Base-by-base conservation (phyloP, 2,888 invertebrate genomes). In the Onchidella celtica region DNA sequence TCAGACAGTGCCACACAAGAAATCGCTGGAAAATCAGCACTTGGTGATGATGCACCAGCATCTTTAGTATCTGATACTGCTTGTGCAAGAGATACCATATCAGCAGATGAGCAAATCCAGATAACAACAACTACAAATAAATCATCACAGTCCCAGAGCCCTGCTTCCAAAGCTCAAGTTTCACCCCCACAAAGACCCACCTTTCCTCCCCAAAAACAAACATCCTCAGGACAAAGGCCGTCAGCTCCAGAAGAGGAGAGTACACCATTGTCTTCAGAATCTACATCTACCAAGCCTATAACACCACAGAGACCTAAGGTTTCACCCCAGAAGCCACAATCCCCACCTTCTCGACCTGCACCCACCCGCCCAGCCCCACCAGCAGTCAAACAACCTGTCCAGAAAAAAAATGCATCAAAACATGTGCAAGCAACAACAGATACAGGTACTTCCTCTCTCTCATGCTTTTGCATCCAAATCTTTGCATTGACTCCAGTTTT, bases 131-230 rank as follows among this genome's bases (percentile, higher is more conserved):
- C 27, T 11, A 32, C n/a, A 1, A 38, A 14, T 27, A 38, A 32
- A 1, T 17, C 34, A 21, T n/a, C 65, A 21, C 21, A 47, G 2
- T 14, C 34, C 32, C n/a, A 24, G 17, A 29, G 32, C 24, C 76
- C 65, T 2, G 1, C 34, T 1, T 55, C 34, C 36, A 57, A 21
- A 57, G 14, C 29, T 6, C 68, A 38, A 21, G n/a, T 14, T 6
- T 3, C 70, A 3, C 70, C 69, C 11, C 78, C 69, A 70, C 66
- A 65, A 14, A 69, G 61, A 79, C 70, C 78, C 34, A 61, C 70
- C 36, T n/a, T n/a, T n/a, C 68, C 68, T 4, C 29, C 34, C 29
- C 29, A 6, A 24, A 68, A 6, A 24, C 27, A 14, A 68, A 9
- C 68, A 11, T 14, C 32, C 4, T 34, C 68, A 11, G 14, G 9